Base-by-base conservation (phyloP, 2,888 invertebrate species). In the Cosmia trapezina region DNA sequence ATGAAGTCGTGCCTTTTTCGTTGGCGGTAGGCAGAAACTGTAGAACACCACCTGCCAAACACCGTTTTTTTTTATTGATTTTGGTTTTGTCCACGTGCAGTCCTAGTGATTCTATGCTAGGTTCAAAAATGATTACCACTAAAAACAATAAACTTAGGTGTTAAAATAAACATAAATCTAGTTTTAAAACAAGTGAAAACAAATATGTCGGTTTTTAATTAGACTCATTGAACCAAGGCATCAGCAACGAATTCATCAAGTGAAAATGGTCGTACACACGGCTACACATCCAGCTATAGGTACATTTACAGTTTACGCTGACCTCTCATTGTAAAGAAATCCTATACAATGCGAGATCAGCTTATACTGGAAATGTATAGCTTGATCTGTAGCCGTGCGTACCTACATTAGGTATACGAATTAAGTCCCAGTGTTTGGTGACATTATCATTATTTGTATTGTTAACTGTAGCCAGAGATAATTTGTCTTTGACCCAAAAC, bases 401-500 rank as follows among this genome's bases (percentile, higher is more conserved):
- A 41, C 41, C 7, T 1, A 53, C 3, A 53, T 45, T 6, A 79
- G 3, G 2, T 33, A 37, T 37, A 72, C 51, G 17, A 37, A 59
- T 41, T n/a, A 60, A 51, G 33, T n/a, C 22, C 53, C n/a, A 68
- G 59, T 62, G 51, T 62, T 43, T 67, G n/a, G 33, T n/a, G 43
- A 45, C 54, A n/a, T 45, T 45, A 80, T 67, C 53, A 62, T 59
- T 63, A 65, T 83, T 61, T 78, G 59, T 61, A 47, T 70, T 65
- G 43, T 70, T 43, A 47, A 70, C 64, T 51, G 28, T 61, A 61
- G 59, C 22, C 53, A 53, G 76, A 33, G 54, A 74, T 80, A 79
- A 83, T 63, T 69, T 65, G 59, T 74, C 70, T 81, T 67, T 77
- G 72, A 61, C 53, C 54, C 37, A 54, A 57, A 70, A 71, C 57